Evolutionary conservation across 2,888 invertebrate species (phyloP), one percentile per base, ranked within the genome.

Genomic region (Eupithecia exiguata): DNA sequence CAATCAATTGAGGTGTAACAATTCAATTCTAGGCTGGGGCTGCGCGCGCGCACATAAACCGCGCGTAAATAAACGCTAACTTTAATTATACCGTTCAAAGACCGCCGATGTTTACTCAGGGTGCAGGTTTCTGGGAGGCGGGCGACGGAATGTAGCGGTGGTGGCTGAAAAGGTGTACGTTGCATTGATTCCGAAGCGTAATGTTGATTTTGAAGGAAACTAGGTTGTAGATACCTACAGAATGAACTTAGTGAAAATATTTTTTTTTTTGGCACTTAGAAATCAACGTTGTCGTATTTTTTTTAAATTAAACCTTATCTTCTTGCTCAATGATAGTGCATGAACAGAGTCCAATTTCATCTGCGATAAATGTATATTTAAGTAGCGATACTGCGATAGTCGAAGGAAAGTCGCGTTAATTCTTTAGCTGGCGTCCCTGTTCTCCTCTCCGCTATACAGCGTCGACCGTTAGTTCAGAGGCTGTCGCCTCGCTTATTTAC

Each of bases 41-140:
- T 69, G 63, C 76, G 71, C 68, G 71, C 40, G 72, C 63, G 76
- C 74, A 62, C 65, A 71, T 77, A 74, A 77, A 71, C 71, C 69
- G 74, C 70, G 72, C 72, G 71, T 74, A 75, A 79, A 78, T 79
- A 79, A 75, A 71, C 77, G 69, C 71, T 71, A 66, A 70, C 76
- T 71, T 81, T 79, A 77, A 80, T 81, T 78, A 77, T 69, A 68
- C 72, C 75, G 68, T 79, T 78, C 82, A 83, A 83, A 85, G 80
- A 81, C 78, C 70, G 79, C 82, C 81, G 81, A 76, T 83, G 78
- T 83, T 85, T 83, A 78, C 76, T 80, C 80, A 72, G 36, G 40
- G 66, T 5, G 5, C 25, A 21, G 0, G 35, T 65, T 35, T 61
- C n/a, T 12, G 38, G 16, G 10, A 43, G 38, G 25, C 36, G 21